Evolutionary conservation across 2,113 vertebrate genomes (phyloP), one percentile per base, ranked within the genome.

Genomic region (Labrus mixtus): DNA sequence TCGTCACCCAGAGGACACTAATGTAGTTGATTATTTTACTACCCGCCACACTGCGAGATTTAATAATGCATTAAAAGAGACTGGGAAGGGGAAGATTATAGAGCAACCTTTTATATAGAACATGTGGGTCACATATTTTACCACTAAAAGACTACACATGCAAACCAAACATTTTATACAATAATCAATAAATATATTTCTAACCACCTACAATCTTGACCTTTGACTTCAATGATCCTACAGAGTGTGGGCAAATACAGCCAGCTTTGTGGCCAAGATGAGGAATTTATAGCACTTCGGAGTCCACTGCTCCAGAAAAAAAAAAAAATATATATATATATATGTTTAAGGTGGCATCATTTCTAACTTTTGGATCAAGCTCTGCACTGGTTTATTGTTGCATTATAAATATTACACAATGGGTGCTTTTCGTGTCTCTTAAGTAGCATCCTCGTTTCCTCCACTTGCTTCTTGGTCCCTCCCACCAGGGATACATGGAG

Each of bases 21-120:
- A 56, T 13, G 8, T 43, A 51, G 68, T n/a, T n/a, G 6, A 19
- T 82, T 22, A 73, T 25, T 73, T 78, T 53, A 72, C 62, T 36
- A 41, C 51, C 11, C 17, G 8, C 33, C 55, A 25, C 45, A 23
- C 15, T 48, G 8, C 2, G 13, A 48, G 46, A 15, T 45, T 60
- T 71, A 55, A 76, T 39, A 53, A 65, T 39, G 29, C 3, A 45
- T 73, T 10, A 20, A 39, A 36, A 20, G 23, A 19, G 15, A 55
- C n/a, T 63, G 54, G 54, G 59, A 61, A 43, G 17, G 9, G 36
- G 6, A 57, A 19, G 23, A 46, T 20, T 39, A 29, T 36, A 50
- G 43, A 54, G 25, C n/a, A 25, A 39, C 23, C 11, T 6, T 46
- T 17, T 2, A 33, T 68, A 39, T 3, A 36, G 20, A 56, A 25